phyloP scores from a whole-genome alignment of 2,888 invertebrate species.

The Tanypteryx hageni region DNA sequence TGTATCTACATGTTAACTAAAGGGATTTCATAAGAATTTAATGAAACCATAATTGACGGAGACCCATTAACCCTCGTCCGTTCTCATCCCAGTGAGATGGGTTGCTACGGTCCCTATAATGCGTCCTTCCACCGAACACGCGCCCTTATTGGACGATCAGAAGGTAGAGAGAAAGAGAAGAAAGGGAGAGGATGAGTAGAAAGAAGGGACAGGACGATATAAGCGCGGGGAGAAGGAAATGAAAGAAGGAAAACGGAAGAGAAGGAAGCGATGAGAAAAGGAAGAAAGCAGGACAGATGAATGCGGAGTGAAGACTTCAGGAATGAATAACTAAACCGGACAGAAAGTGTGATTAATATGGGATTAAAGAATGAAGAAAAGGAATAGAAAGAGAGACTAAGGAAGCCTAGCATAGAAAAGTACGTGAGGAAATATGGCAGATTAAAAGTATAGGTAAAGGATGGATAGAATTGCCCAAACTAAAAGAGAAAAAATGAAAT shows the following conservation, averaged over 20 bases:
- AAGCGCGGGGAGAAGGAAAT: neutral
- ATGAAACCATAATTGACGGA: conserved; percentile 24
- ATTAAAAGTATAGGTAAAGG: too few relatives aligned
- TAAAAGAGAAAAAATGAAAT: too few relatives aligned
- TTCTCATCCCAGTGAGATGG: neutral
- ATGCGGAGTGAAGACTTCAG: neutral
- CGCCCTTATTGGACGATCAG: neutral
- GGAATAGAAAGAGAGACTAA: neutral
- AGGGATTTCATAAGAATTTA: conserved; percentile 23
- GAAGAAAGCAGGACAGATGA: neutral
- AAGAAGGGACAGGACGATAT: neutral
- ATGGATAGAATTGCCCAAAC: too few relatives aligned
- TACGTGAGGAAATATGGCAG: too few relatives aligned
- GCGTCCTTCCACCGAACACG: neutral
- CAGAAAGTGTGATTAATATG: neutral
- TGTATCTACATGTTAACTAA: neutral
- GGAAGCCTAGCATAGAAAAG: too few relatives aligned
- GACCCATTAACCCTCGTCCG: conserved; percentile 26
- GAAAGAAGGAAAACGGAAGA: neutral
- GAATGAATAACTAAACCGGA: too few relatives aligned
- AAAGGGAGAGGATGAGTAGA: neutral
- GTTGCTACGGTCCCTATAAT: neutral
- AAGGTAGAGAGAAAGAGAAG: neutral
- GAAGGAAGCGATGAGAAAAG: neutral
- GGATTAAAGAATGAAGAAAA: neutral